Evolutionary conservation across 2,113 vertebrate species (phyloP).

Genomic region (Danio rerio): DNA sequence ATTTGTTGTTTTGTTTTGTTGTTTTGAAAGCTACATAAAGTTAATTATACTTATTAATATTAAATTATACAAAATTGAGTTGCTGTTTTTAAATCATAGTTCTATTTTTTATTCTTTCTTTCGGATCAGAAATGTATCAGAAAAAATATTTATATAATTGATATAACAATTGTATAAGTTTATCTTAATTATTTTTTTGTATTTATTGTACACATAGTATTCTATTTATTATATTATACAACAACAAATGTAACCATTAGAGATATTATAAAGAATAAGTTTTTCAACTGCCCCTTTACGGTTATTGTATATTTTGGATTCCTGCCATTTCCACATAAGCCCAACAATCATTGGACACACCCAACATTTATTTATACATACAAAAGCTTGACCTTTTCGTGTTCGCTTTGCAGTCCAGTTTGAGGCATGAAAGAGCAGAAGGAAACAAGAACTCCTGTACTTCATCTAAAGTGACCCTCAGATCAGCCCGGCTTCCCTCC

Average conservation of each 20-base stretch:
- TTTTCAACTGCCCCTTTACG: not conserved
- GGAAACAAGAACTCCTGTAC: slow-evolving; percentile 12
- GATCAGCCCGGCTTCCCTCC: slow-evolving; percentile 35
- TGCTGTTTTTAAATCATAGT: not conserved
- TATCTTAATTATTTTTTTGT: not conserved
- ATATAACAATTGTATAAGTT: too few species aligned
- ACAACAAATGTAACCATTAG: too few species aligned
- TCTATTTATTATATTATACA: too few species aligned
- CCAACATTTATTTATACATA: slow-evolving; percentile 24
- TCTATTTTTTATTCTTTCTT: too few species aligned
- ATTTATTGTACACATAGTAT: not conserved
- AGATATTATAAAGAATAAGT: too few species aligned
- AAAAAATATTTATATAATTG: not conserved
- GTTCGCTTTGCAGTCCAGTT: slow-evolving; percentile 33
- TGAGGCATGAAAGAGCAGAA: slow-evolving; percentile 29
- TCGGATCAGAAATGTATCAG: not conserved
- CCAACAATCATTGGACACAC: slow-evolving; percentile 33
- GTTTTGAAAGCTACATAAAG: too few species aligned
- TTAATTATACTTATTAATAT: too few species aligned
- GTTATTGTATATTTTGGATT: slow-evolving; percentile 15
- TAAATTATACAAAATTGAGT: too few species aligned
- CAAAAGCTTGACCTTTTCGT: slow-evolving; percentile 19
- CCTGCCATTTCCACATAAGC: slow-evolving; percentile 35
- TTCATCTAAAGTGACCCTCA: slow-evolving; percentile 33
- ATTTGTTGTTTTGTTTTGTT: not conserved